These are phyloP conservation scores for Drosophila lowei DNA, from an alignment of 1,140 invertebrate species.

Conservation along the genomic window DNA sequence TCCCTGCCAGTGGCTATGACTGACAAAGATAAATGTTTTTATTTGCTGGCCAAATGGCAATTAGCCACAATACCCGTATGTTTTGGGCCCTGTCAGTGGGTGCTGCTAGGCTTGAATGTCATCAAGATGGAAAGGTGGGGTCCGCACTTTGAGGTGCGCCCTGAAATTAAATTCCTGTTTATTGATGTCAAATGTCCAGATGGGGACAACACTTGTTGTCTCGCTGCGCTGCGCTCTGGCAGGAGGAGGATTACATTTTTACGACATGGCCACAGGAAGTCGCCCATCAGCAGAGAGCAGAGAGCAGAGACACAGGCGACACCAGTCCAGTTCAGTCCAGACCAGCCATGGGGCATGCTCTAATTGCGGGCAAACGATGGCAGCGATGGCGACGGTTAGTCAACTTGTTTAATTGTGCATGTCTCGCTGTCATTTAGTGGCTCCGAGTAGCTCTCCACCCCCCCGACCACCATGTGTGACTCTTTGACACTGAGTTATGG, in stretches of 20 bases:
- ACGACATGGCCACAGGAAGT: slow-evolving; percentile 34
- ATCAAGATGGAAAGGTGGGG: slow-evolving; percentile 15
- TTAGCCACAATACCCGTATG: slow-evolving; percentile 33
- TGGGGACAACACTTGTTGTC: slow-evolving; percentile 64
- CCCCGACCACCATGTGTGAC: slow-evolving; percentile 23
- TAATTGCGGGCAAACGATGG: slow-evolving; percentile 45
- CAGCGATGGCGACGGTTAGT: slow-evolving; percentile 39
- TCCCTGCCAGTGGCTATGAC: background rate
- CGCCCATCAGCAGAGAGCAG: slow-evolving; percentile 7
- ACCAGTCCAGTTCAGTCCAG: slow-evolving; percentile 11
- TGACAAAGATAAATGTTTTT: slow-evolving; percentile 72
- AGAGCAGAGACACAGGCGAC: background rate
- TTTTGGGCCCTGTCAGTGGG: too few relatives aligned
- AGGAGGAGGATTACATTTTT: slow-evolving; percentile 28
- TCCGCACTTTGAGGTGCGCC: slow-evolving; percentile 35
- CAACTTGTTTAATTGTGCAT: slow-evolving; percentile 76
- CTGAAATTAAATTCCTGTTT: slow-evolving; percentile 64
- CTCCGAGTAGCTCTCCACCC: slow-evolving; percentile 3
- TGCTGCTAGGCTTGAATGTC: slow-evolving; percentile 59
- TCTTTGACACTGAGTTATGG: slow-evolving; percentile 38
- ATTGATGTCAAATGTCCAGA: slow-evolving; percentile 49
- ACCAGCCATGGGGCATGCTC: slow-evolving; percentile 6
- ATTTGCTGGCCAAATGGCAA: slow-evolving; percentile 49
- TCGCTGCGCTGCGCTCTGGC: slow-evolving; percentile 2
- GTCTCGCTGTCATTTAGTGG: slow-evolving; percentile 65